phyloP scores from a whole-genome alignment of 2,888 invertebrate species.

The Hirtodrosophila histrioides region DNA sequence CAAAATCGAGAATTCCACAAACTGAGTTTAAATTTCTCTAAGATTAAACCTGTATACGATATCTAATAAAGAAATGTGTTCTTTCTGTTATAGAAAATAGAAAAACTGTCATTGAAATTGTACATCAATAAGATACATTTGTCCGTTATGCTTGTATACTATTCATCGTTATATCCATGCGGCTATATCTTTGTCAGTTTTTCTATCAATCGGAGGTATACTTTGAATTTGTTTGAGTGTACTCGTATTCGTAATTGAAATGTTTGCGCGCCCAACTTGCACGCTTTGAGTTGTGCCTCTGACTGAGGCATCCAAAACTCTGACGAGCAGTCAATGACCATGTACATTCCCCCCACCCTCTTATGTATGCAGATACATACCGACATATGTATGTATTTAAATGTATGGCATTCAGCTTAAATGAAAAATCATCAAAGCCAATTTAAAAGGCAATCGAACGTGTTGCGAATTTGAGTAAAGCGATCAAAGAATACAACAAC shows the following conservation, averaged over 20 bases:
- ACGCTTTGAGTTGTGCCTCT: conserved; percentile 29
- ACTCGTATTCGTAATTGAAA: conserved; percentile 13
- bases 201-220: too few relatives aligned
- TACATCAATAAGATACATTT: too few relatives aligned
- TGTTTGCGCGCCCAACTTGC: conserved; percentile 24
- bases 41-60: too few relatives aligned
- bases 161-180: too few relatives aligned
- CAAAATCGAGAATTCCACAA: too few relatives aligned
- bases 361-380: conserved; percentile 1
- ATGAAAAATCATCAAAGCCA: conserved; percentile 73
- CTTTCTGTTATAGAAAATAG: too few relatives aligned
- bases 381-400: conserved; percentile 13
- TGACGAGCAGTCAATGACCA: conserved; percentile 53
- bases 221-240: too few relatives aligned
- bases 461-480: conserved; percentile 65
- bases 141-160: too few relatives aligned
- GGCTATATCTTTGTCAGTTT: too few relatives aligned
- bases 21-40: too few relatives aligned
- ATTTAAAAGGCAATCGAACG: conserved; percentile 76
- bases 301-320: conserved; percentile 33
- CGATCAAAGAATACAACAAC: conserved; percentile 51
- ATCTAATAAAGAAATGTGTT: too few relatives aligned
- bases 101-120: too few relatives aligned
- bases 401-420: conserved; percentile 68
- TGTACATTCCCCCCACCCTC: conserved; percentile 10